phyloP scores from a whole-genome alignment of 92 coral and sea anemone genomes.

The Isaurus tuberculatus region DNA sequence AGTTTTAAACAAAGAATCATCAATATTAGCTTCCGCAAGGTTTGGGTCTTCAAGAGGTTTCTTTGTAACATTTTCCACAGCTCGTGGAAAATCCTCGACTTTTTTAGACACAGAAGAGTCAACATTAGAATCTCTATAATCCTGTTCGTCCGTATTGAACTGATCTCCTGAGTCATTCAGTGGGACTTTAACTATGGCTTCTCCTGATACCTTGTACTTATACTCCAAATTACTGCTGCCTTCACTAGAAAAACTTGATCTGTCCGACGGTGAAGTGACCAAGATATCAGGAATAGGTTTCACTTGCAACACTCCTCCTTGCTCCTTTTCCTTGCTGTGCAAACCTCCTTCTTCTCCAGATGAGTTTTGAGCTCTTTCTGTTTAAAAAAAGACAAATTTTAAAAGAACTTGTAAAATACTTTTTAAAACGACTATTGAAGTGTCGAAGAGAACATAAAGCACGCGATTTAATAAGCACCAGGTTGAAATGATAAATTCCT shows the following conservation, averaged over 20 bases:
- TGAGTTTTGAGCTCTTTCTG: constrained; percentile 22
- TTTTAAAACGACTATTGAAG: background rate
- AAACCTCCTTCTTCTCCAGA: constrained; percentile 23
- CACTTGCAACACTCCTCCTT: background rate
- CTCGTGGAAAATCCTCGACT: background rate
- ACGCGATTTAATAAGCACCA: no score
- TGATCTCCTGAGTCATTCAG: background rate
- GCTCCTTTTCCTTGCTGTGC: background rate
- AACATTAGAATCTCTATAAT: background rate
- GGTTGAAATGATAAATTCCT: no score
- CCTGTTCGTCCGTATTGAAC: background rate
- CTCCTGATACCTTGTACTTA: constrained; percentile 6
- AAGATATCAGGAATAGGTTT: constrained; percentile 25
- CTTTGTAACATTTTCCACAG: no score
- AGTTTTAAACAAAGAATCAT: background rate
- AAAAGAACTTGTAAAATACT: background rate
- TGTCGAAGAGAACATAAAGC: no score
- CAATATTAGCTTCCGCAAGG: background rate
- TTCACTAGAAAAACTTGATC: constrained; percentile 47
- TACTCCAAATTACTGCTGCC: constrained; percentile 30
- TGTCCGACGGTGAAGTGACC: constrained; percentile 29
- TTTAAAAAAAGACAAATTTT: background rate
- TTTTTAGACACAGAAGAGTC: background rate
- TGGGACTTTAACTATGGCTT: background rate
- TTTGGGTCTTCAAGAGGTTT: background rate